A percentile compares a stretch with the other conserved stretches of the same genome.
These are phyloP conservation scores for Helicolenus hilgendorfi DNA, from an alignment of 2,797 vertebrate genomes.

Conservation along the genomic window DNA sequence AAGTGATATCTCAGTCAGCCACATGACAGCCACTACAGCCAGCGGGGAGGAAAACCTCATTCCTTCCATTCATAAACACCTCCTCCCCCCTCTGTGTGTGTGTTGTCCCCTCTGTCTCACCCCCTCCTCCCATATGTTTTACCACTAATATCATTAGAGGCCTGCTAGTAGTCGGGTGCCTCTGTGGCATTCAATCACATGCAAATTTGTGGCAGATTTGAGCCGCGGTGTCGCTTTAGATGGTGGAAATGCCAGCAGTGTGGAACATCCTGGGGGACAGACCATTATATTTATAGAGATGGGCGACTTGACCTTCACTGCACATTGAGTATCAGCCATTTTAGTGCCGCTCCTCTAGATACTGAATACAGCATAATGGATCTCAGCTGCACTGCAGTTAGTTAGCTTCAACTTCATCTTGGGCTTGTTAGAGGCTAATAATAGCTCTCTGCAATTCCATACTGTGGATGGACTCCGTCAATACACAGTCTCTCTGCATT, in stretches of 20 bases:
- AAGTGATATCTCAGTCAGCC: conserved; percentile 38
- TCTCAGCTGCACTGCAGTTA: conserved; percentile 83
- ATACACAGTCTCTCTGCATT: conserved; percentile 51
- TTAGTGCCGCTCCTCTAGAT: conserved; percentile 81
- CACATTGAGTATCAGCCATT: conserved; percentile 88
- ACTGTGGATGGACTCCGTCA: conserved; percentile 60
- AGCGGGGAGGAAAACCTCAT: conserved; percentile 76
- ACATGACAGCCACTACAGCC: conserved; percentile 65
- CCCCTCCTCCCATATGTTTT: conserved; percentile 46
- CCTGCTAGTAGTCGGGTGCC: conserved; percentile 59
- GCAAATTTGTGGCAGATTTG: conserved; percentile 73
- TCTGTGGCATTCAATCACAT: conserved; percentile 78
- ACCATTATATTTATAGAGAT: conserved; percentile 91
- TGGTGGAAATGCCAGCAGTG: conserved; percentile 85
- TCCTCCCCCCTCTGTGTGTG: background rate
- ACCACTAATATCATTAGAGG: conserved; percentile 69
- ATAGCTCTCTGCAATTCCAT: conserved; percentile 83
- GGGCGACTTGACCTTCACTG: conserved; percentile 90
- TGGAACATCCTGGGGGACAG: conserved; percentile 87
- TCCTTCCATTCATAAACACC: conserved; percentile 84
- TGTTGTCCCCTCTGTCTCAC: conserved; percentile 3
- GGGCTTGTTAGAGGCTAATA: conserved; percentile 78
- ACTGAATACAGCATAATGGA: conserved; percentile 82
- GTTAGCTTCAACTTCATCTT: conserved; percentile 81
- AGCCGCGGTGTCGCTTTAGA: conserved; percentile 73